Percentiles rank a stretch among this genome's conserved stretches.
These are phyloP conservation scores for Nomada ruficornis DNA, from an alignment of 2,888 invertebrate species.

Conservation along the genomic window DNA sequence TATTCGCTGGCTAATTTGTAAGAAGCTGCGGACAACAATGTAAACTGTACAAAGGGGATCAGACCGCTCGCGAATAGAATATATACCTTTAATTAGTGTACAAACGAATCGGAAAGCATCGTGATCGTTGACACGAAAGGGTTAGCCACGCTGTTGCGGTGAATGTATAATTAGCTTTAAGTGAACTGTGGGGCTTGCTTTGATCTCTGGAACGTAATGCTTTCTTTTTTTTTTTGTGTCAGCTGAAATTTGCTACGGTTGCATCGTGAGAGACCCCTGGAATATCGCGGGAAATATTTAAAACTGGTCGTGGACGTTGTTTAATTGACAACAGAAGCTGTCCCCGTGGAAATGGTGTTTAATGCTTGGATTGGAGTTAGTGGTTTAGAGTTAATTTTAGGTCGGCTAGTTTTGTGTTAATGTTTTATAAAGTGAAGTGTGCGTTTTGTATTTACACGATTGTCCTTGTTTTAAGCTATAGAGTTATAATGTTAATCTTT, in stretches of 20 bases:
- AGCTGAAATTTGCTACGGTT: constrained; percentile 1
- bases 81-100: constrained; percentile 82
- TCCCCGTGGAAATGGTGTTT: neutral
- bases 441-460: no score
- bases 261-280: neutral
- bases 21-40: constrained; percentile 81
- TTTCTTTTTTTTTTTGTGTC: neutral
- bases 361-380: neutral
- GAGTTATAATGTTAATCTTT: no score
- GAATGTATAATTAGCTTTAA: constrained; percentile 45
- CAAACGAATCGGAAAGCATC: constrained; percentile 78
- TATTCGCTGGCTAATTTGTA: constrained; percentile 83
- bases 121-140: constrained; percentile 22
- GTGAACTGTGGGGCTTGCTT: constrained; percentile 31
- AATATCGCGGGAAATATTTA: neutral
- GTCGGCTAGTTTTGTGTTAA: no score
- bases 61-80: constrained; percentile 71
- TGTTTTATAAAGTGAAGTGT: no score
- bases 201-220: constrained; percentile 42
- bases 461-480: no score
- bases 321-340: neutral
- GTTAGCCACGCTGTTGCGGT: constrained; percentile 22
- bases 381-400: neutral
- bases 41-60: constrained; percentile 36
- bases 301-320: neutral